A percentile compares a stretch with the other conserved stretches of the same genome.
phyloP scores from a whole-genome alignment of 2,113 vertebrate species.

The Oxygymnocypris stewartii region DNA sequence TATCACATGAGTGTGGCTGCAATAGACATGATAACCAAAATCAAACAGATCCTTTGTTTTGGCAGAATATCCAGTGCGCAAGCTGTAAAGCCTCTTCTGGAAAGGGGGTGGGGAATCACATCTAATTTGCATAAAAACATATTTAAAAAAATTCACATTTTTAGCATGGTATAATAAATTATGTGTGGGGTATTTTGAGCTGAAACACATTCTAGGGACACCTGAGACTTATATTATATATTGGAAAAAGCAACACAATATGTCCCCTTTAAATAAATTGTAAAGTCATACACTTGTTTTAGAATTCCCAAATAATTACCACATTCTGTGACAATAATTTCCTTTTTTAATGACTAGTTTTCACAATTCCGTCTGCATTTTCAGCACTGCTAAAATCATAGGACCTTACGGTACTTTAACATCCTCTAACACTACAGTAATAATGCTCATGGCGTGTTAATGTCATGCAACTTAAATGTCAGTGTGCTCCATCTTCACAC shows the following conservation, averaged over 20 bases:
- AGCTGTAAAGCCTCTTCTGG: too few species aligned
- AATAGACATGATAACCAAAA: too few species aligned
- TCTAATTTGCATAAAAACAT: too few species aligned
- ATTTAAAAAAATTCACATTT: too few species aligned
- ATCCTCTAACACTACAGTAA: neutral
- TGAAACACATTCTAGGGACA: neutral
- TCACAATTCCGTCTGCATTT: neutral
- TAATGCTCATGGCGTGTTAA: neutral
- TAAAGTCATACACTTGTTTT: neutral
- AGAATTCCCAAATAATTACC: neutral
- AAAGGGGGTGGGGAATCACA: too few species aligned
- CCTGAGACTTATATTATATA: neutral
- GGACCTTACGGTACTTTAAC: neutral
- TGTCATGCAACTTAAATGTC: slow-evolving; percentile 25
- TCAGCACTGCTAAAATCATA: neutral
- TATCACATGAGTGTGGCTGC: too few species aligned
- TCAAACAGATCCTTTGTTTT: too few species aligned
- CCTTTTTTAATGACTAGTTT: neutral
- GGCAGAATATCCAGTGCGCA: too few species aligned
- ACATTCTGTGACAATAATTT: neutral
- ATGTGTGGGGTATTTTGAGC: neutral
- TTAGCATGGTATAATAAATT: neutral
- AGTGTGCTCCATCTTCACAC: neutral
- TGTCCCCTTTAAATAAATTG: neutral
- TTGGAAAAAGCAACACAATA: too few species aligned